Base-by-base conservation (phyloP, 2,888 invertebrate genomes). In the Calameuta filiformis region DNA sequence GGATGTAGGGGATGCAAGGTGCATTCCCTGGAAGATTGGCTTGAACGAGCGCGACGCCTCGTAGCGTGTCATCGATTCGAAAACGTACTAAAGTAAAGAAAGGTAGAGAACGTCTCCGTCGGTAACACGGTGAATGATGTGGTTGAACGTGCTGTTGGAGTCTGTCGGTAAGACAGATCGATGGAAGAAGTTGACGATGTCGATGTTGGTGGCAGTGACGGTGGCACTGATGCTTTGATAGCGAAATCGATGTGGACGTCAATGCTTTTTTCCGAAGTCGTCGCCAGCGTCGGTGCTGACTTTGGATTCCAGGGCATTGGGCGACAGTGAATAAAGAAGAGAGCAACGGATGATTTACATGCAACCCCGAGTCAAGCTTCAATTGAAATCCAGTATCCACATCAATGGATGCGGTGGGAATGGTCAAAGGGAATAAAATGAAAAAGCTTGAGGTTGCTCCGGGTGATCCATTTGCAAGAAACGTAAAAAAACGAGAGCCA, bases 221-320 rank as follows among this genome's bases (percentile, higher is more conserved):
- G 93, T n/a, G 93, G 93, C 85, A 93, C 93, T 83, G 93, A 93
- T 85, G 93, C 35, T 35, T 93, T 82, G 93, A 93, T 85, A 92
- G 93, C 83, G 93, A 94, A 84, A 93, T 93, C 83, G 94, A 94
- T 87, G 93, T 93, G 83, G 93, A 93, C 79, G 86, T 85, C 68
- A 83, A 84, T 73, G 83, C 80, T 34, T 82, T 81, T 40, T 40
- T 81, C 78, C 37, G 77, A 56, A 23, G 56, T 56, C 23, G 56
- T 56, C 56, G 56, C 23, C 56, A 23, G 56, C 9, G 23, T 56
- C 56, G 23, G 0, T 56, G 23, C 56, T 56, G 56, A 56, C 56
- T 56, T 56, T 23, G 56, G 9, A 23, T 56, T 40, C 56, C 23
- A 23, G 23, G 1, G 15, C 15, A 15, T 40, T 15, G 9, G 56